These are phyloP conservation scores for Merops nubicus DNA, from an alignment of 2,113 vertebrate species.

Conservation along the genomic window DNA sequence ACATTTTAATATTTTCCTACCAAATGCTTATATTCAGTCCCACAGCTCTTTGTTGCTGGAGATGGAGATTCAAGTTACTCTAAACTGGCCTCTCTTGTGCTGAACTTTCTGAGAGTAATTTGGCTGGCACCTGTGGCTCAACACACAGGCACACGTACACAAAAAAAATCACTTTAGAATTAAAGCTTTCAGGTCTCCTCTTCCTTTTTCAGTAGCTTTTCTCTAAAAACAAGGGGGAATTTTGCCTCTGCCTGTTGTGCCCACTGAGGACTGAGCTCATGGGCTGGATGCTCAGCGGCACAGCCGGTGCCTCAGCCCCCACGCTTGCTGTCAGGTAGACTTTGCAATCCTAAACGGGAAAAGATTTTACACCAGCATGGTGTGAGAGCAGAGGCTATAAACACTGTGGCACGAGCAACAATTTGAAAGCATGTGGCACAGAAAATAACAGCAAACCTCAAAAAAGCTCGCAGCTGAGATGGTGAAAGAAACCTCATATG, in stretches of 20 bases:
- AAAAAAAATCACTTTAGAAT: neutral
- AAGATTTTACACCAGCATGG: neutral
- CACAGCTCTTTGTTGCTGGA: neutral
- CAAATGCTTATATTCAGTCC: neutral
- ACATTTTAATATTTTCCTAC: neutral
- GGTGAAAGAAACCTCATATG: neutral
- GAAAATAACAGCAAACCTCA: neutral
- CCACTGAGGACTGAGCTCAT: rapidly evolving
- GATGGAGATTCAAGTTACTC: neutral
- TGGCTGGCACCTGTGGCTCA: neutral
- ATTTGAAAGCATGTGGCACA: neutral
- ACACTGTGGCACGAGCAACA: neutral
- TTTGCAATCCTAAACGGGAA: neutral
- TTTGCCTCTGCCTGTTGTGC: neutral
- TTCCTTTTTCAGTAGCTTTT: neutral
- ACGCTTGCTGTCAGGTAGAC: rapidly evolving
- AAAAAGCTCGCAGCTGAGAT: neutral
- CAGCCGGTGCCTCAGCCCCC: rapidly evolving
- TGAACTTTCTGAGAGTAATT: neutral
- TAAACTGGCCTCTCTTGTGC: neutral
- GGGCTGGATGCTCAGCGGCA: rapidly evolving
- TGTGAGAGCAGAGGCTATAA: neutral
- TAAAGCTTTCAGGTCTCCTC: neutral
- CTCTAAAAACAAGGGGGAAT: neutral
- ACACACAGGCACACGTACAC: neutral